phyloP scores from a whole-genome alignment of 2,888 invertebrate genomes.

The Pasiphila rectangulata region DNA sequence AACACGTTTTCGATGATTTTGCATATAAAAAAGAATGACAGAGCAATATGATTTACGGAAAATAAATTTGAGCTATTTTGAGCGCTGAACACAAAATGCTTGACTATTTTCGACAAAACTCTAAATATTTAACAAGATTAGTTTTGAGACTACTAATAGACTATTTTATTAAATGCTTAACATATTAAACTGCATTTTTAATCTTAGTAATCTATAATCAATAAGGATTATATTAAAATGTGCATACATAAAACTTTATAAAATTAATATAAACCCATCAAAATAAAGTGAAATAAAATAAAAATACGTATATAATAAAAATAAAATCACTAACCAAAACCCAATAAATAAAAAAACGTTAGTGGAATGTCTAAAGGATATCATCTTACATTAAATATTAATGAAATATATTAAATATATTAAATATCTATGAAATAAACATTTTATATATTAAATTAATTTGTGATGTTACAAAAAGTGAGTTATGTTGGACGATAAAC shows the following conservation, averaged over 20 bases:
- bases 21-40: constrained; percentile 4
- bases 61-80: constrained; percentile 41
- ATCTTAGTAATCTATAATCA: constrained; percentile 8
- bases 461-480: constrained; percentile 7
- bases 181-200: constrained; percentile 23
- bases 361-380: constrained; percentile 30
- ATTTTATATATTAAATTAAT: constrained; percentile 1
- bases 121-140: constrained; percentile 24
- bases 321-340: constrained; percentile 9
- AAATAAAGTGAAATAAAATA: constrained; percentile 10
- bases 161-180: constrained; percentile 32
- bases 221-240: constrained; percentile 2
- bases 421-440: background rate
- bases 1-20: constrained; percentile 40
- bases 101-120: constrained; percentile 23
- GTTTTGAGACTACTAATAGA: constrained; percentile 18
- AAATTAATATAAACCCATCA: constrained; percentile 7
- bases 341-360: constrained; percentile 16
- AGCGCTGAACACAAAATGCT: constrained; percentile 36
- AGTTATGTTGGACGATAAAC: background rate
- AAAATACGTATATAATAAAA: constrained; percentile 8
- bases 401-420: background rate
- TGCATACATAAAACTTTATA: background rate
- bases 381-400: constrained; percentile 7
- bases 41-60: background rate